Conservation (phyloP, 2,797 vertebrate species). For the Arctocebus calabarensis region DNA sequence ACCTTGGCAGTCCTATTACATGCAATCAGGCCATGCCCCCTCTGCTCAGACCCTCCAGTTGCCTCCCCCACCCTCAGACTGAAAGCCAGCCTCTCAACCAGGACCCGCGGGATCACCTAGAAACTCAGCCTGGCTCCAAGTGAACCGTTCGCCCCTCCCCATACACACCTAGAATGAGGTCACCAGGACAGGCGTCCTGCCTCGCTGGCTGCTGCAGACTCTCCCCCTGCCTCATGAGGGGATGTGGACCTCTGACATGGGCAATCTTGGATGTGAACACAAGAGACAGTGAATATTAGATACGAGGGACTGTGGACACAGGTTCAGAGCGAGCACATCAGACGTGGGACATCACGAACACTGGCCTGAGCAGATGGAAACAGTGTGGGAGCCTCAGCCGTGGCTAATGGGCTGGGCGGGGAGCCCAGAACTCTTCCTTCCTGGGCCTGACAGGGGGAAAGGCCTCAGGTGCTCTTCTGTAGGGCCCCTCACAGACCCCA, state of each 20-base stretch:
- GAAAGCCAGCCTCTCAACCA: neutral
- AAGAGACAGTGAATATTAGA: neutral
- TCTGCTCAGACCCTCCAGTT: neutral
- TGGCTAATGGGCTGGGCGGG: neutral
- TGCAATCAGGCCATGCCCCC: neutral
- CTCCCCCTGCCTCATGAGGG: neutral
- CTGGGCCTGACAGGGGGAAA: neutral
- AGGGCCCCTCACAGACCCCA: too few relatives aligned
- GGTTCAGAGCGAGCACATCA: neutral
- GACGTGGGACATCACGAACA: too few relatives aligned
- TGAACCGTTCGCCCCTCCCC: neutral
- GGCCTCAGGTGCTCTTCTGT: neutral
- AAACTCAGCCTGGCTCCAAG: neutral
- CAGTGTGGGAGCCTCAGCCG: neutral
- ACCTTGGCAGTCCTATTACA: neutral
- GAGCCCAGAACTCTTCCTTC: neutral
- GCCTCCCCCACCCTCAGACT: neutral
- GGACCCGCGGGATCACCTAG: neutral
- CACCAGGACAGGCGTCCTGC: neutral
- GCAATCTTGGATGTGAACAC: too few relatives aligned
- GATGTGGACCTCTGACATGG: neutral
- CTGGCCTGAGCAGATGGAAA: neutral
- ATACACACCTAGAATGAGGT: neutral
- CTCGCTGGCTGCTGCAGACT: neutral
- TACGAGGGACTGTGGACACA: neutral